Conservation (phyloP, 1,140 invertebrate species). For the Kradibia gibbosae region DNA sequence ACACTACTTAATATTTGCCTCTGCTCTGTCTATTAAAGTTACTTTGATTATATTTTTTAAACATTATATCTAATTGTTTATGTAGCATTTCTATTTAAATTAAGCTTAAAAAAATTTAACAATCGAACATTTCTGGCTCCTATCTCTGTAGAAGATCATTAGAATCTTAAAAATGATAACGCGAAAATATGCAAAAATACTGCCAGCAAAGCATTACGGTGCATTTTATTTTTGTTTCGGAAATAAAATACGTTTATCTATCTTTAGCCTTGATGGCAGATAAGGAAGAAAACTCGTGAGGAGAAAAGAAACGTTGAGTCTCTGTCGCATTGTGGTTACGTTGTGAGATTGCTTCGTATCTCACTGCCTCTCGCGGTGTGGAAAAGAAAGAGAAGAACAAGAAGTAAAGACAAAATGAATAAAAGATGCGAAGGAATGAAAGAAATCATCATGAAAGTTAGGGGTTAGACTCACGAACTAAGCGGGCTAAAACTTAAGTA, state of each 20-base stretch:
- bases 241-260: not conserved
- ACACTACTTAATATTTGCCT: not conserved
- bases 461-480: not conserved
- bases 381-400: conserved; percentile 5
- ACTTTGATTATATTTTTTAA: not conserved
- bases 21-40: not conserved
- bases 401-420: not conserved
- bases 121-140: not conserved
- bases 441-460: not conserved
- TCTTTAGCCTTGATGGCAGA: not conserved
- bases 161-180: not conserved
- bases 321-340: not conserved
- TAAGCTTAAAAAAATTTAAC: not conserved
- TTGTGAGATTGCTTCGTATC: not conserved
- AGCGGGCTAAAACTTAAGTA: not conserved
- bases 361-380: not conserved
- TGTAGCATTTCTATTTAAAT: too few relatives aligned
- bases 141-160: not conserved
- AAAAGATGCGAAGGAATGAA: not conserved
- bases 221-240: not conserved
- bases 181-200: not conserved
- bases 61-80: too few relatives aligned
- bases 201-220: not conserved
- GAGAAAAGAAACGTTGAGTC: conserved; percentile 4
- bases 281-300: not conserved